Percentiles rank a stretch among this genome's conserved stretches.
Conservation (phyloP, 2,113 vertebrate genomes). For the Cnemophilus loriae region DNA sequence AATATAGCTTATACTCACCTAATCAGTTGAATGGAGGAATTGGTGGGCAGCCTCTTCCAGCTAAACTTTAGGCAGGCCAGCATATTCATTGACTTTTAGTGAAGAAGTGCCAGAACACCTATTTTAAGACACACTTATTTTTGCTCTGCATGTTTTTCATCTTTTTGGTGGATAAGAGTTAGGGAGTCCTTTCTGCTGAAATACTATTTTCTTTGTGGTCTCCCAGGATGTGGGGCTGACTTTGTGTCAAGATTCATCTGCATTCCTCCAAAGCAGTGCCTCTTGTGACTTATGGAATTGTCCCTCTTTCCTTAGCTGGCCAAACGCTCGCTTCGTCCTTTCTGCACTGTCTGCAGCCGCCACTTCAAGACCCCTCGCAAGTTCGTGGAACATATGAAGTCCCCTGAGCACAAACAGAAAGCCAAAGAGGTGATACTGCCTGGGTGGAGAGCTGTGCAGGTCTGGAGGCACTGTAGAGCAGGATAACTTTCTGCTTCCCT, state of each 20-base stretch:
- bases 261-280: not conserved
- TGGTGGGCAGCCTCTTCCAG: not conserved
- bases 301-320: constrained; percentile 72
- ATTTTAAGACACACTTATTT: not conserved
- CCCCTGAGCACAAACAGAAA: constrained; percentile 85
- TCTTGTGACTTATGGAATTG: not conserved
- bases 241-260: not conserved
- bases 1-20: not conserved
- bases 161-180: not conserved
- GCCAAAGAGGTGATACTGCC: constrained; percentile 78
- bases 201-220: not conserved
- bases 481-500: not conserved
- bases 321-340: constrained; percentile 80
- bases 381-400: constrained; percentile 93
- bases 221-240: not conserved
- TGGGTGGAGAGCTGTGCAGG: not conserved
- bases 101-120: not conserved
- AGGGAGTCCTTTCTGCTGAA: not conserved
- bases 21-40: not conserved
- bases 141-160: not conserved
- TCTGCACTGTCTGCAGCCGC: constrained; percentile 88
- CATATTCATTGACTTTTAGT: not conserved
- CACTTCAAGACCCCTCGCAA: constrained; percentile 89
- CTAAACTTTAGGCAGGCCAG: not conserved
- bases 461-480: not conserved